phyloP scores from a whole-genome alignment of 2,888 invertebrate species.

The Sphaeridia pumilis region DNA sequence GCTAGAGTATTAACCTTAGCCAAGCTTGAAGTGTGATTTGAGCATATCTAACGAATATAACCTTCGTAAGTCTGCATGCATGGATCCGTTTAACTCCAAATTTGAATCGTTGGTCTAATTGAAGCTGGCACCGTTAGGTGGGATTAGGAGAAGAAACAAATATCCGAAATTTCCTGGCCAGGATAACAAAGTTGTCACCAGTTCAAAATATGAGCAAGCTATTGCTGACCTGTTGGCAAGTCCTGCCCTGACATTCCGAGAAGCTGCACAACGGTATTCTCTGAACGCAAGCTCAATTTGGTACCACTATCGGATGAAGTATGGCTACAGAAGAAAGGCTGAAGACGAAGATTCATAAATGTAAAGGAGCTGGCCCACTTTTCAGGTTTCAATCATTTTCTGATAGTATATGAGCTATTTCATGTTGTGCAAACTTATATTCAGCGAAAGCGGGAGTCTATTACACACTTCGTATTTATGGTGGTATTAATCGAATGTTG shows the following conservation, averaged over 20 bases:
- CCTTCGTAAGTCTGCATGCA: too few relatives aligned
- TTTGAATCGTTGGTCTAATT: too few relatives aligned
- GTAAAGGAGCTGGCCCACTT: too few relatives aligned
- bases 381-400: too few relatives aligned
- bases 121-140: too few relatives aligned
- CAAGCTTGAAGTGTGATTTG: too few relatives aligned
- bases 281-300: conserved; percentile 23
- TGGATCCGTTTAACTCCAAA: too few relatives aligned
- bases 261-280: conserved; percentile 20
- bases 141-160: conserved; percentile 19
- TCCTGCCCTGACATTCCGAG: conserved; percentile 25
- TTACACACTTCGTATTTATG: background rate
- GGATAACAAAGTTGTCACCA: conserved; percentile 14
- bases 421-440: background rate
- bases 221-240: conserved; percentile 21
- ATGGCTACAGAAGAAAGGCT: conserved; percentile 21
- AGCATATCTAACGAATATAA: too few relatives aligned
- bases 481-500: background rate
- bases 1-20: too few relatives aligned
- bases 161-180: conserved; percentile 20
- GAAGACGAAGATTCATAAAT: too few relatives aligned
- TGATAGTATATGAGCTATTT: too few relatives aligned
- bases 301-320: conserved; percentile 24
- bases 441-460: background rate
- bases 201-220: conserved; percentile 22